A percentile compares a stretch with the other conserved stretches of the same genome.
Evolutionary conservation across 2,797 vertebrate genomes (phyloP).

Genomic region (Linurgus olivaceus): DNA sequence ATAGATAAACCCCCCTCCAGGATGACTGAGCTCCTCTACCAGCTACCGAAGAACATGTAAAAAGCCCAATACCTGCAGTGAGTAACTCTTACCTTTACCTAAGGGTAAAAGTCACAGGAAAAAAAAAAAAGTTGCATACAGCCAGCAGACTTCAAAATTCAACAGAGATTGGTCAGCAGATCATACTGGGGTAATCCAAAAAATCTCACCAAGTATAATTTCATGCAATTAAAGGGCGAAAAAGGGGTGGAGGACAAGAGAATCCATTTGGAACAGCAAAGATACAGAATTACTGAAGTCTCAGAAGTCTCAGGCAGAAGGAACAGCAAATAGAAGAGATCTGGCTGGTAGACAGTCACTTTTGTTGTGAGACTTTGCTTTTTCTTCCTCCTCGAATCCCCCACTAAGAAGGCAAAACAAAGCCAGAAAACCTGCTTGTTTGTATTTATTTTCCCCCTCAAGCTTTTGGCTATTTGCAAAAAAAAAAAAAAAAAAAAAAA

Average conservation of each 20-base stretch:
- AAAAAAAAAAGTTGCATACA: not conserved
- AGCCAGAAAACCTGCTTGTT: not conserved
- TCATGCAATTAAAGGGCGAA: not conserved
- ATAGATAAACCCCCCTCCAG: not conserved
- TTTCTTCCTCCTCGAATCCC: not conserved
- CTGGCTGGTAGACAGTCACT: not conserved
- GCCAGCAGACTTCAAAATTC: not conserved
- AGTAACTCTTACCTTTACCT: not conserved
- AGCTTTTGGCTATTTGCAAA: not conserved
- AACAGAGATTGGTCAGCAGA: not conserved
- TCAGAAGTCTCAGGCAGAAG: not conserved
- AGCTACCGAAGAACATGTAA: not conserved
- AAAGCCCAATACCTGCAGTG: not conserved
- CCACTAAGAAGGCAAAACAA: not conserved
- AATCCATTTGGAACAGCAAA: not conserved
- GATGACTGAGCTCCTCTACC: not conserved
- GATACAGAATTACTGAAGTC: not conserved
- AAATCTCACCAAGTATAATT: not conserved
- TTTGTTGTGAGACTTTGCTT: not conserved
- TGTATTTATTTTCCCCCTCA: not conserved
- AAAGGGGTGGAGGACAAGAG: not conserved
- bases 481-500: not conserved
- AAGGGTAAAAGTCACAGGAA: not conserved
- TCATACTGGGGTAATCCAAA: not conserved
- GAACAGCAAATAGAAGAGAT: not conserved